These are phyloP conservation scores for Microctonus aethiopoides DNA, from an alignment of 2,888 invertebrate species.

Conservation along the genomic window DNA sequence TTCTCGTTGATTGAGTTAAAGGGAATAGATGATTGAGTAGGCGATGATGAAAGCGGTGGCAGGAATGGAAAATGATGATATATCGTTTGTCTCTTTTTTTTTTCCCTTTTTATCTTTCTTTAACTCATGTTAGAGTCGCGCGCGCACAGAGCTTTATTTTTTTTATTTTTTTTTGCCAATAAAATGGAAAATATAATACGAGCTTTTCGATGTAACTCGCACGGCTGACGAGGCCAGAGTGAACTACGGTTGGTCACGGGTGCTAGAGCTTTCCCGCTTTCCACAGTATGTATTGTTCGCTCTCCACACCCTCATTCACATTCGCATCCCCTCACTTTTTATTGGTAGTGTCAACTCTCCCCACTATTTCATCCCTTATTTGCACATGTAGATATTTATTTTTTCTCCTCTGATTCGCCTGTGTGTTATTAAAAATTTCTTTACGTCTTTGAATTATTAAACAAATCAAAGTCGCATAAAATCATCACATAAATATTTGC, in stretches of 20 bases:
- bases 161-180: too few species aligned
- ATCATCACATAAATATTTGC: too few species aligned
- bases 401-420: neutral
- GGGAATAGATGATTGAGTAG: too few species aligned
- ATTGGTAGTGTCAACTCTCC: constrained; percentile 1
- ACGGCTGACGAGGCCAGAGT: constrained; percentile 59
- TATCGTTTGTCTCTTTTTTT: constrained; percentile 2
- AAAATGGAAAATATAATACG: constrained; percentile 38
- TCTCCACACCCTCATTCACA: constrained; percentile 38
- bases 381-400: neutral
- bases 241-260: constrained; percentile 54
- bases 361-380: neutral
- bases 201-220: constrained; percentile 48
- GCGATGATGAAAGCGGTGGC: too few species aligned
- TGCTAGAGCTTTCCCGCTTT: constrained; percentile 58
- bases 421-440: neutral
- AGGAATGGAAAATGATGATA: neutral
- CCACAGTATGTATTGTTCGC: constrained; percentile 35
- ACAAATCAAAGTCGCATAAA: too few species aligned
- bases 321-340: constrained; percentile 24
- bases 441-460: too few species aligned
- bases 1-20: neutral
- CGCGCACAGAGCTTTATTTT: neutral
- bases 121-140: constrained; percentile 34
- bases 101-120: neutral